Percentiles rank a stretch among this genome's conserved stretches.
Conservation (phyloP, 2,888 invertebrate species). For the Hirtodrosophila duncani region DNA sequence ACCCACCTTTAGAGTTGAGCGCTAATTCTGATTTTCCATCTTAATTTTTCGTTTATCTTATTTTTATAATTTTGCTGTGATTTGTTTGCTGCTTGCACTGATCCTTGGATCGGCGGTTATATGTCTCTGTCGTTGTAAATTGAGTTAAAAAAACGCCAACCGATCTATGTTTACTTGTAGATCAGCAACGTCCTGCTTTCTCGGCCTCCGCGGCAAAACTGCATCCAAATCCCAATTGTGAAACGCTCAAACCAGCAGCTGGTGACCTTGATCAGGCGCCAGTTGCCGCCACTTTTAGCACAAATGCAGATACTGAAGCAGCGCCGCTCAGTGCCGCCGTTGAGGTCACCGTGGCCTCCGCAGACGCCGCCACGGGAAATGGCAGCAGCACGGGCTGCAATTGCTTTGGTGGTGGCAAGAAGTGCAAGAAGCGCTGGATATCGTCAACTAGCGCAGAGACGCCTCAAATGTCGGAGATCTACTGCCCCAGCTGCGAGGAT, state of each 20-base stretch:
- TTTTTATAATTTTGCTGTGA: conserved; percentile 72
- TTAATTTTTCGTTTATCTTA: conserved; percentile 28
- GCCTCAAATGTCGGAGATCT: conserved; percentile 81
- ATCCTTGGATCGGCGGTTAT: conserved; percentile 44
- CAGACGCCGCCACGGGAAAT: conserved; percentile 2
- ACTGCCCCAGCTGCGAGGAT: conserved; percentile 79
- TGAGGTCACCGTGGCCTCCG: conserved; percentile 48
- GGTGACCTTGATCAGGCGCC: neutral
- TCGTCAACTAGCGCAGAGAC: conserved; percentile 61
- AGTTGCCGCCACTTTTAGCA: conserved; percentile 8
- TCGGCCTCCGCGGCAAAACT: conserved; percentile 78
- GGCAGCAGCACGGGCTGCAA: conserved; percentile 75
- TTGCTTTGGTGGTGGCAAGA: conserved; percentile 75
- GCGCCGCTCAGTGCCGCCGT: conserved; percentile 47
- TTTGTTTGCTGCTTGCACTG: conserved; percentile 51
- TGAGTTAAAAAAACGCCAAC: conserved; percentile 58
- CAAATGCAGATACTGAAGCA: conserved; percentile 40
- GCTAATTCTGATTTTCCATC: neutral
- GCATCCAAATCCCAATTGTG: conserved; percentile 72
- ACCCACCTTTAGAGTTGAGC: no score
- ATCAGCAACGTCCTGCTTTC: conserved; percentile 79
- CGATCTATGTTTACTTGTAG: conserved; percentile 78
- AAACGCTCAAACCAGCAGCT: conserved; percentile 41
- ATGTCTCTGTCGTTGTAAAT: conserved; percentile 54
- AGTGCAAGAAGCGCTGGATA: conserved; percentile 76